Evolutionary conservation across 2,888 invertebrate genomes (phyloP), one percentile per base, ranked within the genome.

Genomic region (Polyommatus iphigenia): DNA sequence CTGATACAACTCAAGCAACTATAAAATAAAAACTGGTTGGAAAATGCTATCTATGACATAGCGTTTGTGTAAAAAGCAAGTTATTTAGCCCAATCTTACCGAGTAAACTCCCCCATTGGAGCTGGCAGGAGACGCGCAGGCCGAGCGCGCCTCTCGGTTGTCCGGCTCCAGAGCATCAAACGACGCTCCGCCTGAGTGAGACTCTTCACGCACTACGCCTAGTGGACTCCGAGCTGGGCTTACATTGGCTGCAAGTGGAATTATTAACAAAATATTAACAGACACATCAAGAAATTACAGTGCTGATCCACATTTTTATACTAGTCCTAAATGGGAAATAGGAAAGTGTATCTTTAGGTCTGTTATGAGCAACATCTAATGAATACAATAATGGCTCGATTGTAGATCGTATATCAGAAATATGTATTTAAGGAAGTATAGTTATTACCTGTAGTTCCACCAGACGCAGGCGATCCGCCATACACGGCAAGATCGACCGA

Each of bases 31-130:
- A 18, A 57, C 6, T n/a, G 18, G 1, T 5, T 73, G 10, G 4
- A 73, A 73, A 50, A 50, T 8, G 36, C 36, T 36, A 4, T 36
- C 5, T 6, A 36, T 36, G 36, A 3, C 36, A 36, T 36, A 36
- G 36, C 36, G 5, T 36, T 36, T 36, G 0, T 41, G 0, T 5
- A 41, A 8, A 41, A 0, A 15, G 50, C 50, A 54, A 54, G 2
- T 15, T 4, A 2, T 50, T 50, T 5, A n/a, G 6, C 4, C n/a
- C 8, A 4, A 0, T 8, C 96, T 95, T 92, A 98, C 98, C 84
- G 97, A 96, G 87, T 98, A 98, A 57, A 98, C 96, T 1, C 98
- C 98, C 0, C 98, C 98, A 87, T 98, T 97, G n/a, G 98, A 98
- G 84, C 98, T 98, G 15, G 97, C 98, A 0, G 98, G 98, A 0